Conservation (phyloP, 2,113 vertebrate genomes). For the Muntiacus reevesi region DNA sequence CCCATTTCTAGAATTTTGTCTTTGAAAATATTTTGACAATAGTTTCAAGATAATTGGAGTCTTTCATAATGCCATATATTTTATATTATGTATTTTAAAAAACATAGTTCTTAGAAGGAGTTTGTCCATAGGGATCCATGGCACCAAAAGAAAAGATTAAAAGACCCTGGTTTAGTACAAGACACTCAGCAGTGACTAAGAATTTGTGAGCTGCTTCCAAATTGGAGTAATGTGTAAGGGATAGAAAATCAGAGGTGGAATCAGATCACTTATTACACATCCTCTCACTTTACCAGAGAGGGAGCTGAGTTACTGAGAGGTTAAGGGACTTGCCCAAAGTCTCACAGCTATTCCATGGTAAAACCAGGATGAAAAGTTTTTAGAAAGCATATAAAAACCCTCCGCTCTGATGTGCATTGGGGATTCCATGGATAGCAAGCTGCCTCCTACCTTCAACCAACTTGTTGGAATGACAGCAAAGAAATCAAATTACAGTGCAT, state of each 20-base stretch:
- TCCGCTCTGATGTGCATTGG: background rate
- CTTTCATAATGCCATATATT: conserved; percentile 1
- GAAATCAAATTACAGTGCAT: background rate
- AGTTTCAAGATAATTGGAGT: background rate
- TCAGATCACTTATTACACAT: background rate
- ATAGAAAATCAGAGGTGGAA: conserved; percentile 24
- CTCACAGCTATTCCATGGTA: background rate
- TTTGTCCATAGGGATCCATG: background rate
- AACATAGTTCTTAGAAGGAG: background rate
- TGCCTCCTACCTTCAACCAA: background rate
- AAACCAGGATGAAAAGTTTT: background rate
- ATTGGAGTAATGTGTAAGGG: background rate
- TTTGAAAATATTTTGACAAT: conserved; percentile 1
- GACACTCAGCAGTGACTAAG: conserved; percentile 1
- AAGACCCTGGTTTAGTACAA: conserved; percentile 1
- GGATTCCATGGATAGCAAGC: background rate
- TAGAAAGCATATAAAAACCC: background rate
- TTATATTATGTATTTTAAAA: background rate
- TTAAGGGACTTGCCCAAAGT: conserved; percentile 3
- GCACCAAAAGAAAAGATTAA: background rate
- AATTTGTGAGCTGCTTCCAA: conserved; percentile 39
- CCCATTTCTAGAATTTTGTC: conserved; percentile 25
- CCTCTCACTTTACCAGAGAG: conserved; percentile 8
- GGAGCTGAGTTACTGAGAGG: background rate
- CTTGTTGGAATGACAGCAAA: background rate